A percentile compares a stretch with the other conserved stretches of the same genome.
Evolutionary conservation across 35 echinoderm and acorn worm genomes (phyloP).

Genomic region (Apostichopus japonicus): DNA sequence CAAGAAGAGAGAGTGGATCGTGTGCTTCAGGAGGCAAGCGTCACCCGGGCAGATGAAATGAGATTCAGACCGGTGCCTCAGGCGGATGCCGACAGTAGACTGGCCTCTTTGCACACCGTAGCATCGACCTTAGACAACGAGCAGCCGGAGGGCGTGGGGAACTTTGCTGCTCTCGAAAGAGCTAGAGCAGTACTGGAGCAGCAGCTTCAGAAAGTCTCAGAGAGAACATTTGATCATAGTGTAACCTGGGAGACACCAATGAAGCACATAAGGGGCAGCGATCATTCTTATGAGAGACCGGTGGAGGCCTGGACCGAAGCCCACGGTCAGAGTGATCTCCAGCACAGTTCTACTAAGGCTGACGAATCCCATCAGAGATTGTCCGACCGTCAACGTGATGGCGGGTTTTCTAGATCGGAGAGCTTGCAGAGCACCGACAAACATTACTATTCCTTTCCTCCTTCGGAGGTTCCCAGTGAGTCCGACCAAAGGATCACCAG

Average conservation of each 20-base stretch:
- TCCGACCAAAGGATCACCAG: neutral
- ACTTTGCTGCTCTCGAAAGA: constrained; percentile 54
- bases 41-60: neutral
- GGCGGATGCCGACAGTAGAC: neutral
- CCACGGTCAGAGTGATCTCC: neutral
- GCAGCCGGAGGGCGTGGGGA: neutral
- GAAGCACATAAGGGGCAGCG: constrained; percentile 18
- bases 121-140: neutral
- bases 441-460: constrained; percentile 27
- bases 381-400: neutral
- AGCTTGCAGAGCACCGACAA: neutral
- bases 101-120: neutral
- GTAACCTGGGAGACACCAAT: constrained; percentile 47
- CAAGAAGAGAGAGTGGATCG: constrained; percentile 56
- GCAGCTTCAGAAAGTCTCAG: constrained; percentile 49
- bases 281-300: constrained; percentile 24
- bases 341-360: neutral
- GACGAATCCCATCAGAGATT: constrained; percentile 7
- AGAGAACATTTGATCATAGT: constrained; percentile 70
- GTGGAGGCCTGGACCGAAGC: constrained; percentile 30
- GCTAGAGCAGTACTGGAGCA: constrained; percentile 53
- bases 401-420: neutral
- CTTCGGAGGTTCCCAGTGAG: neutral
- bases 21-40: constrained; percentile 20
- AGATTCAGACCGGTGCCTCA: neutral